phyloP scores from a whole-genome alignment of 2,888 invertebrate genomes.

The Acleris emargana region DNA sequence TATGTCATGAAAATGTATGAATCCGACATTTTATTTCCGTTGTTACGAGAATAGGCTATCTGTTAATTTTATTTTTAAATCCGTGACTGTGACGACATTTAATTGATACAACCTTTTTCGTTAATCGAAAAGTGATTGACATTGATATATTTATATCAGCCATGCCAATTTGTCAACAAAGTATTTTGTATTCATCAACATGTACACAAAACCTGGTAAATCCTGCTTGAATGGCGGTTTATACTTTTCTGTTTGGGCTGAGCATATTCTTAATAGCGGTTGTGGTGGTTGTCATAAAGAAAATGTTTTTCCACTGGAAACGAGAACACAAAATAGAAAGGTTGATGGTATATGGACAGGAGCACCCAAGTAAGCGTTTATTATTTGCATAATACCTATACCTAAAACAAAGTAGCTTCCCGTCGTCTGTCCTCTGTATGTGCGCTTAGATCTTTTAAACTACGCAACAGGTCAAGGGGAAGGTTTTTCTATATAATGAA shows the following conservation, averaged over 20 bases:
- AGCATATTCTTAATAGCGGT: conserved; percentile 76
- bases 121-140: not conserved
- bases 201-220: conserved; percentile 31
- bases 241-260: conserved; percentile 74
- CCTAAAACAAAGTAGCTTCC: no score
- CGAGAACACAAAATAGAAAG: conserved; percentile 71
- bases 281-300: conserved; percentile 73
- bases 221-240: conserved; percentile 64
- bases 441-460: no score
- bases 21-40: no score
- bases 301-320: conserved; percentile 76
- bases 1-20: no score
- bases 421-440: no score
- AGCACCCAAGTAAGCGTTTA: conserved; percentile 62
- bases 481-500: no score
- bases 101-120: not conserved
- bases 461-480: no score
- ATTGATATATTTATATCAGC: conserved; percentile 18
- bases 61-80: no score
- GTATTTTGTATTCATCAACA: conserved; percentile 20
- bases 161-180: conserved; percentile 21
- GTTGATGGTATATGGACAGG: conserved; percentile 47
- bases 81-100: no score
- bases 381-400: not conserved
- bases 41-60: no score